phyloP scores from a whole-genome alignment of 2,113 vertebrate genomes.

The Cinclus mexicanus region DNA sequence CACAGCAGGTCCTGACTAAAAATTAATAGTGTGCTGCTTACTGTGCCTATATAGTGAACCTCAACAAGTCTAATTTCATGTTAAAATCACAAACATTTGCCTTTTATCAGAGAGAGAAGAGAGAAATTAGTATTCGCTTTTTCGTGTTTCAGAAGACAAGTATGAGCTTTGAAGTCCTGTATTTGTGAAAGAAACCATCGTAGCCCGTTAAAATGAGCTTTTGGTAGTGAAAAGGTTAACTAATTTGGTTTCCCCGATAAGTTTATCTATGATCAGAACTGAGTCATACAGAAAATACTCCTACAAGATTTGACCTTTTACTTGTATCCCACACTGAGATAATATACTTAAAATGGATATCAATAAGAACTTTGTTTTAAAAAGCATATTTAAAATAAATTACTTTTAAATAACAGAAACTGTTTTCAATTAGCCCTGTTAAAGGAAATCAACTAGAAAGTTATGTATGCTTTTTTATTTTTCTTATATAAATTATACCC shows the following conservation, averaged over 20 bases:
- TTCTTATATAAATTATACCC: slow-evolving; percentile 73
- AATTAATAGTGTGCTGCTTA: not conserved
- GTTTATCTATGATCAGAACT: slow-evolving; percentile 77
- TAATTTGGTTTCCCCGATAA: slow-evolving; percentile 77
- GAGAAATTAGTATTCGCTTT: slow-evolving; percentile 2
- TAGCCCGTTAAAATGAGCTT: slow-evolving; percentile 41
- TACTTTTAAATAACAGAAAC: slow-evolving; percentile 76
- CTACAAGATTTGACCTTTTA: slow-evolving; percentile 81
- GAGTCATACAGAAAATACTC: slow-evolving; percentile 82
- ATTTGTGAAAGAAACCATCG: not conserved
- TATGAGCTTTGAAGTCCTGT: slow-evolving; percentile 21
- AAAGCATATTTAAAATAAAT: slow-evolving; percentile 76
- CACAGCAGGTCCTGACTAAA: not conserved
- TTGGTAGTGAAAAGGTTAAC: slow-evolving; percentile 70
- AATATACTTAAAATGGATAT: slow-evolving; percentile 75
- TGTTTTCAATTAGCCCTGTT: slow-evolving; percentile 76
- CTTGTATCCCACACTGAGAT: slow-evolving; percentile 78
- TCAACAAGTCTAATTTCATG: not conserved
- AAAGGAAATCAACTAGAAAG: slow-evolving; percentile 68
- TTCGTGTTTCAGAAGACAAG: slow-evolving; percentile 33
- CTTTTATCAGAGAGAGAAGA: slow-evolving; percentile 6
- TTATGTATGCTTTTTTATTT: slow-evolving; percentile 70
- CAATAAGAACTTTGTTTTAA: slow-evolving; percentile 76
- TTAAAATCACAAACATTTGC: not conserved
- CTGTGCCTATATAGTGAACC: not conserved